Evolutionary conservation across 2,797 vertebrate genomes (phyloP).

Genomic region (Urosaurus nigricauda): DNA sequence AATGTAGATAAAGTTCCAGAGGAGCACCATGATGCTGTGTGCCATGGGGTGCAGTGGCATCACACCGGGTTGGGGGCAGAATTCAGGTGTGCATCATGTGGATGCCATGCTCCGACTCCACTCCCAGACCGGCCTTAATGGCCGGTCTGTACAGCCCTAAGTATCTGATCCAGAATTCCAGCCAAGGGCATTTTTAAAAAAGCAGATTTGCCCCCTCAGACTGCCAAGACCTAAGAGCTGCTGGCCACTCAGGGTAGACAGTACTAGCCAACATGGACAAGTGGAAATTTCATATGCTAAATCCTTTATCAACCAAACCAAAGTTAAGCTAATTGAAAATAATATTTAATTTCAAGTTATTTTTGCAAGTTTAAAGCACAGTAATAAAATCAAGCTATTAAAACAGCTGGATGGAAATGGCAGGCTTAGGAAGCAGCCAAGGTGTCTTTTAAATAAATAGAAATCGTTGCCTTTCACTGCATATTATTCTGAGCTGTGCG

Average conservation of each 20-base stretch:
- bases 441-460: slow-evolving; percentile 1
- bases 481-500: not conserved
- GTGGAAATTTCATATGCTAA: not conserved
- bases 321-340: too few species aligned
- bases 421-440: not conserved
- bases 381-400: not conserved
- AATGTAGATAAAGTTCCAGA: too few species aligned
- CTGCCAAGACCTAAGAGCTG: not conserved
- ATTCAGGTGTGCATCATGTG: too few species aligned
- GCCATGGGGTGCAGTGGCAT: too few species aligned
- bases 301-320: not conserved
- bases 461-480: not conserved
- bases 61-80: too few species aligned
- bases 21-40: too few species aligned
- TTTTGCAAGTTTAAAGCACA: not conserved
- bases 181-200: too few species aligned
- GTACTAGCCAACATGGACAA: not conserved
- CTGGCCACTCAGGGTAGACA: not conserved
- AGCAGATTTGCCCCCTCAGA: too few species aligned
- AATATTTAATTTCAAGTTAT: not conserved
- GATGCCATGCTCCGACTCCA: too few species aligned
- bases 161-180: too few species aligned
- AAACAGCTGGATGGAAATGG: not conserved
- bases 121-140: too few species aligned
- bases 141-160: too few species aligned